These are phyloP conservation scores for Microcebus murinus DNA, from an alignment of 2,113 vertebrate species.

Conservation along the genomic window DNA sequence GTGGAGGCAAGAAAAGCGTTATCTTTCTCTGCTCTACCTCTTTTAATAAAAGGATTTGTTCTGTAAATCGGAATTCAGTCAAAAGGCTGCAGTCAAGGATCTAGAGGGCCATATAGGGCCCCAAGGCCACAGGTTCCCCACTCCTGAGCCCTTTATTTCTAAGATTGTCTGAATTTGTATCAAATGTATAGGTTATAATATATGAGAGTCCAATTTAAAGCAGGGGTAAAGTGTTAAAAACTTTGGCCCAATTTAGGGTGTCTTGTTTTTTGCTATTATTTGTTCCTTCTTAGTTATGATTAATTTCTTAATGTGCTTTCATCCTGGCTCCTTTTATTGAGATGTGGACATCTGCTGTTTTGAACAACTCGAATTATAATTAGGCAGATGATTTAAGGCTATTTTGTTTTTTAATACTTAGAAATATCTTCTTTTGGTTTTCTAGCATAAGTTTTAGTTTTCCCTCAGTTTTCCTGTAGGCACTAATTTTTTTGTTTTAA, in stretches of 20 bases:
- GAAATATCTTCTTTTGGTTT: conserved; percentile 13
- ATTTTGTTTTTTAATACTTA: conserved; percentile 28
- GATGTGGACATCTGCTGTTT: not conserved
- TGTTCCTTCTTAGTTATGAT: not conserved
- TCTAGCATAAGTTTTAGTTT: not conserved
- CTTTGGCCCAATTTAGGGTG: not conserved
- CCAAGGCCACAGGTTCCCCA: too few species aligned
- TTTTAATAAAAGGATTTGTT: too few species aligned
- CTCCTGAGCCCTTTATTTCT: not conserved
- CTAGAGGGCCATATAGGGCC: too few species aligned
- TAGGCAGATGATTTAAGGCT: not conserved
- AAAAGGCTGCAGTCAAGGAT: too few species aligned
- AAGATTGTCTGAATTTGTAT: not conserved
- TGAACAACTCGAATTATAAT: not conserved
- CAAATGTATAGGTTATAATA: not conserved
- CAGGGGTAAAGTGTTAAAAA: conserved; percentile 9
- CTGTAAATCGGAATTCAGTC: too few species aligned
- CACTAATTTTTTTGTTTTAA: not conserved
- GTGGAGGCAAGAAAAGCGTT: too few species aligned
- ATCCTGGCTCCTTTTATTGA: not conserved
- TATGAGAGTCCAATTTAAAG: conserved; percentile 21
- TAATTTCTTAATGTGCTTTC: conserved; percentile 17
- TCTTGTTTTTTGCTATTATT: conserved; percentile 4
- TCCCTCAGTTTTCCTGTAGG: not conserved
- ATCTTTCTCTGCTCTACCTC: too few species aligned